These are phyloP conservation scores for Labia minor DNA, from an alignment of 2,888 invertebrate species.

Conservation along the genomic window DNA sequence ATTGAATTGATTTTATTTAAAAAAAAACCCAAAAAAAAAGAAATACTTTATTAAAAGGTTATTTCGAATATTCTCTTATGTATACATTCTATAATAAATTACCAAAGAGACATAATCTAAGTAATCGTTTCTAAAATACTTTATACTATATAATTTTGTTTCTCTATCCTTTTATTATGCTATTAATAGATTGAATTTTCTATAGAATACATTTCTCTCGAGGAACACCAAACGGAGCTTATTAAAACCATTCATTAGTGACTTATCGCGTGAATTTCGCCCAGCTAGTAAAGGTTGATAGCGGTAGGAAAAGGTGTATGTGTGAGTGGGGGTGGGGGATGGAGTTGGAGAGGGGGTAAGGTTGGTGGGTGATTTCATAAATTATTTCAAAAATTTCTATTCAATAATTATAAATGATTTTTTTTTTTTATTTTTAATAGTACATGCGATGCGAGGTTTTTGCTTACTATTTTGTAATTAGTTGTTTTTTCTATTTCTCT, in stretches of 20 bases:
- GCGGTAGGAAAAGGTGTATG: background rate
- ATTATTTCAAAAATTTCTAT: background rate
- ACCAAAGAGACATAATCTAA: too few relatives aligned
- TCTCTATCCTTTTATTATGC: background rate
- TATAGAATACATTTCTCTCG: background rate
- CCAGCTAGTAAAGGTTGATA: background rate
- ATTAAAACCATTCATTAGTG: constrained; percentile 13
- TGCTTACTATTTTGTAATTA: background rate
- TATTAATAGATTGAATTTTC: constrained; percentile 13
- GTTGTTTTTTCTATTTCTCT: too few relatives aligned
- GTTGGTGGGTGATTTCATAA: background rate
- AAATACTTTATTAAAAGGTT: too few relatives aligned
- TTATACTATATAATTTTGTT: constrained; percentile 1
- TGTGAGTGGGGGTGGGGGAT: background rate
- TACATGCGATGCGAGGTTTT: background rate
- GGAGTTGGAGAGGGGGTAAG: background rate
- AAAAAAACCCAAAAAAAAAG: too few relatives aligned
- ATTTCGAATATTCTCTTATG: too few relatives aligned
- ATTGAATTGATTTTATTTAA: too few relatives aligned
- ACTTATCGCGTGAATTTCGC: constrained; percentile 1
- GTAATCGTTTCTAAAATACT: background rate
- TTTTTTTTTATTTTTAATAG: background rate
- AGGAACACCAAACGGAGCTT: background rate
- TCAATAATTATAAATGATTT: background rate
- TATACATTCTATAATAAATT: too few relatives aligned